These are phyloP conservation scores for Apodemus sylvaticus DNA, from an alignment of 2,113 vertebrate genomes.

Conservation along the genomic window DNA sequence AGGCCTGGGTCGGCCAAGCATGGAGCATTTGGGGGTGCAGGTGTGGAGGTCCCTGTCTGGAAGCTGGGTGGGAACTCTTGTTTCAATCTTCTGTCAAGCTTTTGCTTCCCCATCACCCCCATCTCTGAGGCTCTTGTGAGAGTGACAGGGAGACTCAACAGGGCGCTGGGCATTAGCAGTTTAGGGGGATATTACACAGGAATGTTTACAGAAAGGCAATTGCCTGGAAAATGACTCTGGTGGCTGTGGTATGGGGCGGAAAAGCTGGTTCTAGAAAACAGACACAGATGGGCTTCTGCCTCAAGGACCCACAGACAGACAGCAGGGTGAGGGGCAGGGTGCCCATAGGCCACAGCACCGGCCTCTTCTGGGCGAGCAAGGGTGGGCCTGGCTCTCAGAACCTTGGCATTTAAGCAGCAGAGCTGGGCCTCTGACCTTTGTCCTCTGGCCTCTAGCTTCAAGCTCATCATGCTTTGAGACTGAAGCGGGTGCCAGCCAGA, in stretches of 20 bases:
- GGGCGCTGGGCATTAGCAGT: conserved; percentile 75
- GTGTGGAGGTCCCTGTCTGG: neutral
- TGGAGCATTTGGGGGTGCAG: neutral
- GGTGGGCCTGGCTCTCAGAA: neutral
- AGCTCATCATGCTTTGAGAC: neutral
- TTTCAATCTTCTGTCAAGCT: neutral
- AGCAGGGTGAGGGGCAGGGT: neutral
- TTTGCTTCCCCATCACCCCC: neutral
- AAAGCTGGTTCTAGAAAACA: conserved; percentile 76
- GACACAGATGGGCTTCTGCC: conserved; percentile 63
- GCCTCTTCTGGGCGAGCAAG: neutral
- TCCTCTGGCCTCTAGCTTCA: neutral
- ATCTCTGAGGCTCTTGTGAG: neutral
- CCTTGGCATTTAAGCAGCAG: neutral
- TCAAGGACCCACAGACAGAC: conserved; percentile 21
- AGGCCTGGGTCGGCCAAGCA: neutral
- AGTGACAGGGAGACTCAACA: conserved; percentile 75
- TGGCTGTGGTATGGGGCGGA: conserved; percentile 72
- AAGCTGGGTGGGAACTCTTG: neutral
- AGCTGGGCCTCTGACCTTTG: neutral
- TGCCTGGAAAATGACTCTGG: conserved; percentile 80
- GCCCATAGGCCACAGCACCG: neutral
- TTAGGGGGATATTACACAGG: conserved; percentile 77
- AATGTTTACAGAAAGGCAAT: conserved; percentile 81
- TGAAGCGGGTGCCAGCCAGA: neutral